phyloP scores from a whole-genome alignment of 2,113 vertebrate genomes.

The Hippocampus barbouri region DNA sequence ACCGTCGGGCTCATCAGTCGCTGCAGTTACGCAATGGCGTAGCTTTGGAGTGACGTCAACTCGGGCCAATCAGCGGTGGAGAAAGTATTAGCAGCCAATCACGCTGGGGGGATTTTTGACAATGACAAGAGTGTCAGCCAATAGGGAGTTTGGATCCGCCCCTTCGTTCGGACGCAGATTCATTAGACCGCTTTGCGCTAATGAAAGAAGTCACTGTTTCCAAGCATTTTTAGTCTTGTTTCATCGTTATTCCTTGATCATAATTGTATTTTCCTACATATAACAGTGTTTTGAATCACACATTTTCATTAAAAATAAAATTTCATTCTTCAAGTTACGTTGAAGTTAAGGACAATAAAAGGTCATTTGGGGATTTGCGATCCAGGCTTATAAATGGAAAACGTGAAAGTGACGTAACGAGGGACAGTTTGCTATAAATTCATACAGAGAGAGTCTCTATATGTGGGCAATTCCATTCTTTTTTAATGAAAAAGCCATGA shows the following conservation, averaged over 20 bases:
- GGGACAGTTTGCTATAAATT: slow-evolving; percentile 2
- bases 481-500: slow-evolving; percentile 35
- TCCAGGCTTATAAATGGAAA: background rate
- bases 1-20: slow-evolving; percentile 47
- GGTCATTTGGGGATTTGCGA: slow-evolving; percentile 18
- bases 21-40: slow-evolving; percentile 34
- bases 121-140: slow-evolving; percentile 20
- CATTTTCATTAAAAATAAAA: background rate
- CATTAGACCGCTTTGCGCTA: slow-evolving; percentile 1
- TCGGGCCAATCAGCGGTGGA: slow-evolving; percentile 37
- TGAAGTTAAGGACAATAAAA: slow-evolving; percentile 33
- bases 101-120: accelerated
- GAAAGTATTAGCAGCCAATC: slow-evolving; percentile 36
- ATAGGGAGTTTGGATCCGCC: slow-evolving; percentile 6
- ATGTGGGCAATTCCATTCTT: slow-evolving; percentile 29
- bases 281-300: background rate
- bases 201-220: slow-evolving; percentile 11
- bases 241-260: background rate
- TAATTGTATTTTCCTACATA: background rate
- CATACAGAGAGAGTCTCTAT: slow-evolving; percentile 9
- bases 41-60: slow-evolving; percentile 30
- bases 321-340: background rate
- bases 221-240: background rate
- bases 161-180: background rate
- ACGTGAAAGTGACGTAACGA: background rate